A percentile compares a stretch with the other conserved stretches of the same genome.
Evolutionary conservation across 2,113 vertebrate species (phyloP).

Genomic region (Cathartes aura): DNA sequence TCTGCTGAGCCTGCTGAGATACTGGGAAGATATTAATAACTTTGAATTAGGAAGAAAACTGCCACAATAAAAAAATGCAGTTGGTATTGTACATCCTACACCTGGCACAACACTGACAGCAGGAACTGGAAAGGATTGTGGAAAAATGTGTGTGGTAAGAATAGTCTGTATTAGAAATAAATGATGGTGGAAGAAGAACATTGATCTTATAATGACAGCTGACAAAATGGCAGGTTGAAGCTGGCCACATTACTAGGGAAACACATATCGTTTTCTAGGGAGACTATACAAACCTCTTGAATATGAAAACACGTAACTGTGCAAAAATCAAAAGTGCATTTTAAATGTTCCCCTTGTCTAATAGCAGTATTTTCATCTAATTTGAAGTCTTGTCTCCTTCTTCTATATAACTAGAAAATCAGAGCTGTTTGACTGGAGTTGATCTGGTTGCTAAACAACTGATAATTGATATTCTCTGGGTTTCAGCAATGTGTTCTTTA

Average conservation of each 20-base stretch:
- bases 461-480: neutral
- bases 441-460: conserved; percentile 25
- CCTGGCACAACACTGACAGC: neutral
- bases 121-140: neutral
- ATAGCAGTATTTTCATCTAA: neutral
- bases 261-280: neutral
- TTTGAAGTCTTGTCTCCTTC: neutral
- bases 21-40: neutral
- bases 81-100: neutral
- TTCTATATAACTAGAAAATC: neutral
- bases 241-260: neutral
- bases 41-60: neutral
- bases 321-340: neutral
- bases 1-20: neutral
- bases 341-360: neutral
- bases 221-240: neutral
- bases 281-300: neutral
- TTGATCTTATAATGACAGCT: neutral
- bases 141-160: neutral
- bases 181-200: neutral
- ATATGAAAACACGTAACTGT: neutral
- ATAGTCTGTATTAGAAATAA: neutral
- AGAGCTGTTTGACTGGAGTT: neutral
- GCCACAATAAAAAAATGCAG: neutral
- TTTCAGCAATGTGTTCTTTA: neutral